These are phyloP conservation scores for Hemicordylus capensis DNA, from an alignment of 2,113 vertebrate genomes.

Conservation along the genomic window DNA sequence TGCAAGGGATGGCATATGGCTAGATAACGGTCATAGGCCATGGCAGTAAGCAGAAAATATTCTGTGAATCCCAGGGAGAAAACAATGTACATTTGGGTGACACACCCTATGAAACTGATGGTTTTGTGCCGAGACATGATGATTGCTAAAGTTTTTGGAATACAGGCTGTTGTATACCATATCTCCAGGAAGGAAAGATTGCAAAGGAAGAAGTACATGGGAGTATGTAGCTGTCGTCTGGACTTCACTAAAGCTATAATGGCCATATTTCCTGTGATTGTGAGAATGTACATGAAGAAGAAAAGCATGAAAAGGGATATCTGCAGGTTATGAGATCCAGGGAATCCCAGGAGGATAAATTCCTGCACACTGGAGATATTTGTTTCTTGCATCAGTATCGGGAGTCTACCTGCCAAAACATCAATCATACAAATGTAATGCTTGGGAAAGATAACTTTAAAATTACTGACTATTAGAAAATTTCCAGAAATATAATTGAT, in stretches of 20 bases:
- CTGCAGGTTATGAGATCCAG: conserved; percentile 18
- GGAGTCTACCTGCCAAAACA: not conserved
- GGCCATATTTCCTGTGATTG: conserved; percentile 14
- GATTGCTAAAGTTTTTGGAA: conserved; percentile 20
- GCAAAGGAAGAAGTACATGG: conserved; percentile 42
- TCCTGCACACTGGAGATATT: not conserved
- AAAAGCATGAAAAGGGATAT: conserved; percentile 28
- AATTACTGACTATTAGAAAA: no score
- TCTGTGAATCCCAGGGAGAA: conserved; percentile 49
- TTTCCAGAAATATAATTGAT: no score
- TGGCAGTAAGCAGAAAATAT: conserved; percentile 43
- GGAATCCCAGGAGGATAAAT: conserved; percentile 54
- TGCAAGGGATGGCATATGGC: conserved; percentile 55
- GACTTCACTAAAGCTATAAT: conserved; percentile 16
- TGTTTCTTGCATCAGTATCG: not conserved
- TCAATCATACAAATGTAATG: no score
- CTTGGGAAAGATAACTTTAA: no score
- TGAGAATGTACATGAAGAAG: conserved; percentile 10
- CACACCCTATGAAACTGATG: conserved; percentile 32
- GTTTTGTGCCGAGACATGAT: not conserved
- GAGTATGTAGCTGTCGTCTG: not conserved
- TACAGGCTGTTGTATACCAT: conserved; percentile 17
- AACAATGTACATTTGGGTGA: conserved; percentile 49
- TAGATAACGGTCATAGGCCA: conserved; percentile 58
- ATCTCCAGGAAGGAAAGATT: conserved; percentile 43